Evolutionary conservation across 2,888 invertebrate species (phyloP).

Genomic region (Nemapogon koenigi): DNA sequence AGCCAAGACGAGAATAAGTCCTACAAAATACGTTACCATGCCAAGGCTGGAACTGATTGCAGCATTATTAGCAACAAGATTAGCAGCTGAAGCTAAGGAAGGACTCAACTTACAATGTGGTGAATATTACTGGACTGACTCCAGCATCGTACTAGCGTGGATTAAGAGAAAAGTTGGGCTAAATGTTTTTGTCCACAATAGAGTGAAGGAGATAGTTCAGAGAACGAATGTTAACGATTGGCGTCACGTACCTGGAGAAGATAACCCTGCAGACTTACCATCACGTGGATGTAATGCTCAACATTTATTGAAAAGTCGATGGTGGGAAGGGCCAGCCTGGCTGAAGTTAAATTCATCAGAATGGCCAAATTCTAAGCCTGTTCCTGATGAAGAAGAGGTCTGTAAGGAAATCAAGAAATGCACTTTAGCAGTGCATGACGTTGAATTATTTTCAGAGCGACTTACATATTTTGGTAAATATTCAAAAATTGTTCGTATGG

Average conservation of each 20-base stretch:
- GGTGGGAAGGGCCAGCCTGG: slow-evolving; percentile 12
- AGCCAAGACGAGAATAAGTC: slow-evolving; percentile 4
- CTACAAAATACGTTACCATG: slow-evolving; percentile 3
- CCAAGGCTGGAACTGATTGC: slow-evolving; percentile 6
- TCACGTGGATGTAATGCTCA: slow-evolving; percentile 9
- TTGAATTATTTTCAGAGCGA: not conserved
- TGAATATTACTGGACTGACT: slow-evolving; percentile 6
- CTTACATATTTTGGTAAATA: slow-evolving; percentile 8
- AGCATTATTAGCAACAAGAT: slow-evolving; percentile 1
- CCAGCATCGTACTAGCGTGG: slow-evolving; percentile 1
- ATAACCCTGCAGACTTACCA: slow-evolving; percentile 10
- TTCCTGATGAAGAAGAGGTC: not conserved
- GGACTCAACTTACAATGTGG: no score
- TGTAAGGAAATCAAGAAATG: not conserved
- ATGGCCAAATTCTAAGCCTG: not conserved
- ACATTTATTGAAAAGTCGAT: slow-evolving; percentile 1
- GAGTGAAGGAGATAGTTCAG: slow-evolving; percentile 8
- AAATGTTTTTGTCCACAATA: slow-evolving; percentile 10
- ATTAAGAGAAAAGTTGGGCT: not conserved
- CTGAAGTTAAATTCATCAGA: not conserved
- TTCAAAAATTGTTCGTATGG: slow-evolving; percentile 10
- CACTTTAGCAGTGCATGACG: not conserved
- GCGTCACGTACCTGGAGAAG: slow-evolving; percentile 8
- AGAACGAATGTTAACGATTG: slow-evolving; percentile 2
- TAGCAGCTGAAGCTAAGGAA: not conserved